phyloP scores from a whole-genome alignment of 2,113 vertebrate species.

The Scopus umbretta region DNA sequence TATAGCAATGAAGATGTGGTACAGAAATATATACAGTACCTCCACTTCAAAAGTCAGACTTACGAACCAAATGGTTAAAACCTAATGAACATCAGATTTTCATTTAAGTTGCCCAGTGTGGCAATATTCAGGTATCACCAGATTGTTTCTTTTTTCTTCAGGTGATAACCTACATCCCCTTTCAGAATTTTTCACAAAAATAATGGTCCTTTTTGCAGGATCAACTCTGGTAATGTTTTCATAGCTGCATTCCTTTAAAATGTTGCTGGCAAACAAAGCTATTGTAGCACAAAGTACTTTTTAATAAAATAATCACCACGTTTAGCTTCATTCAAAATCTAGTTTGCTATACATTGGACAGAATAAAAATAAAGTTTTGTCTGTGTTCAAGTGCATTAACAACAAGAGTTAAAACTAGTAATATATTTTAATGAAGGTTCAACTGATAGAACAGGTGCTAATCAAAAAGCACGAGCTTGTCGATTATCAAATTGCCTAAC shows the following conservation, averaged over 20 bases:
- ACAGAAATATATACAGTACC: background rate
- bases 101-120: background rate
- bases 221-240: background rate
- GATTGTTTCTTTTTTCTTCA: background rate
- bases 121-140: background rate
- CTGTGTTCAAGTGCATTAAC: background rate
- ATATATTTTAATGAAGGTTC: background rate
- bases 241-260: background rate
- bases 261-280: background rate
- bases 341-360: background rate
- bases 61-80: background rate
- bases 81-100: background rate
- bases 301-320: background rate
- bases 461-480: background rate
- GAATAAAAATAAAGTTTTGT: background rate
- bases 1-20: background rate
- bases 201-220: background rate
- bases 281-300: background rate
- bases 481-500: background rate
- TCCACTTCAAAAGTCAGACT: background rate
- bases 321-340: conserved; percentile 20
- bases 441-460: background rate
- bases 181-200: background rate
- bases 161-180: background rate
- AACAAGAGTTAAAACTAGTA: background rate